Percentiles rank a stretch among this genome's conserved stretches.
phyloP scores from a whole-genome alignment of 2,888 invertebrate genomes.

The Acanthosepion pharaonis region DNA sequence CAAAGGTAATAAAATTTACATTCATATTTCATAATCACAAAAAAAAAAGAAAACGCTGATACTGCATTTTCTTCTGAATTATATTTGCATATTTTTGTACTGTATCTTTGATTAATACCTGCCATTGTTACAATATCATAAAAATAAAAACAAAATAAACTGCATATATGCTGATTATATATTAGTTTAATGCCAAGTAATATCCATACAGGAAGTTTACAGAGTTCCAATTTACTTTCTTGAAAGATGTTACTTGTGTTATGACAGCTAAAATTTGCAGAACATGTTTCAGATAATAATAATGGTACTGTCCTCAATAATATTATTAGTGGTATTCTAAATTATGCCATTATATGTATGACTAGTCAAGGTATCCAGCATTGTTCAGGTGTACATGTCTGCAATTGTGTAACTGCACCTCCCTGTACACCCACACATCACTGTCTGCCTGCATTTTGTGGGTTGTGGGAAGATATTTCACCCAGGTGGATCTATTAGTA shows the following conservation, averaged over 20 bases:
- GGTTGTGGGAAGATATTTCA: too few species aligned
- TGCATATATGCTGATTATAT: background rate
- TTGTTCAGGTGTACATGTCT: too few species aligned
- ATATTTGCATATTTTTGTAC: background rate
- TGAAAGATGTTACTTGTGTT: background rate
- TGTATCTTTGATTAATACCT: background rate
- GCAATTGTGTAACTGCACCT: too few species aligned
- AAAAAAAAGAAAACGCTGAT: background rate
- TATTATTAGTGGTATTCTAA: too few species aligned
- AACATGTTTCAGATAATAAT: background rate
- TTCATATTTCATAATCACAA: background rate
- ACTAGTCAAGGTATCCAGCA: too few species aligned
- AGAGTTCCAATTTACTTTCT: background rate
- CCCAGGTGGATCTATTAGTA: too few species aligned
- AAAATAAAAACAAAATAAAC: background rate
- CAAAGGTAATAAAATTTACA: background rate
- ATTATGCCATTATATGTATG: too few species aligned
- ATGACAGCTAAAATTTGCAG: background rate
- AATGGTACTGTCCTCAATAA: background rate
- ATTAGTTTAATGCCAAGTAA: too few species aligned
- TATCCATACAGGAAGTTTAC: background rate
- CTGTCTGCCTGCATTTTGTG: too few species aligned
- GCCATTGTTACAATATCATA: background rate
- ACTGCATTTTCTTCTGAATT: background rate
- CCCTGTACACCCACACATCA: too few species aligned